Percentiles rank a stretch among this genome's conserved stretches.
Evolutionary conservation across 2,113 vertebrate species (phyloP).

Genomic region (Micromys minutus): DNA sequence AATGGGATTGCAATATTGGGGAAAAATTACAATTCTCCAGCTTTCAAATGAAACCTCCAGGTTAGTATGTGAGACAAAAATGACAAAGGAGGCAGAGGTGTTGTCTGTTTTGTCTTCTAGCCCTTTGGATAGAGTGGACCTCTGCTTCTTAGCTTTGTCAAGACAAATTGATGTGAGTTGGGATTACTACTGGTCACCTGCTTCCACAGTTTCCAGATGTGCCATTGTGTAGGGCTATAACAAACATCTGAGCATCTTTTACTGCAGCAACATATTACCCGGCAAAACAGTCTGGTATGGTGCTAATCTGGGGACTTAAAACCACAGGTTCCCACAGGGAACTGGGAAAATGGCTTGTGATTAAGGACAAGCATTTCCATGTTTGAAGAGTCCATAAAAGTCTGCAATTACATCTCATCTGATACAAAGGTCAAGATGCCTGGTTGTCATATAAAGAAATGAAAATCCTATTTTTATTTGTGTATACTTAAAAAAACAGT

Average conservation of each 20-base stretch:
- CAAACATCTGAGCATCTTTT: not conserved
- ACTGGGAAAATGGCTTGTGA: not conserved
- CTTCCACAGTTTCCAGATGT: not conserved
- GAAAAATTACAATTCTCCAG: not conserved
- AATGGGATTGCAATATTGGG: not conserved
- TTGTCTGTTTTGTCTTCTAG: constrained; percentile 48
- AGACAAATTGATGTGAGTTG: not conserved
- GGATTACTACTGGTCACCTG: not conserved
- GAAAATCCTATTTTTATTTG: not conserved
- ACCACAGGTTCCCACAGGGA: not conserved
- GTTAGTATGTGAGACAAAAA: not conserved
- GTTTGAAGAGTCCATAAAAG: not conserved
- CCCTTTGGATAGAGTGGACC: constrained; percentile 61
- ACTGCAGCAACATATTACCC: not conserved
- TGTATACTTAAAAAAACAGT: not conserved
- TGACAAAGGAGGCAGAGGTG: constrained; percentile 35
- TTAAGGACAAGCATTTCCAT: not conserved
- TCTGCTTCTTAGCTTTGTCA: not conserved
- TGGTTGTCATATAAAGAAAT: not conserved
- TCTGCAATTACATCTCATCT: not conserved
- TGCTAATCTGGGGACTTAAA: not conserved
- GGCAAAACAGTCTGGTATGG: not conserved
- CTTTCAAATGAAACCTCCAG: not conserved
- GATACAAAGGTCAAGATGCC: not conserved
- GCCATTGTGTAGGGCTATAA: not conserved